Conservation (phyloP, 2,888 invertebrate species). For the Tineola bisselliella region DNA sequence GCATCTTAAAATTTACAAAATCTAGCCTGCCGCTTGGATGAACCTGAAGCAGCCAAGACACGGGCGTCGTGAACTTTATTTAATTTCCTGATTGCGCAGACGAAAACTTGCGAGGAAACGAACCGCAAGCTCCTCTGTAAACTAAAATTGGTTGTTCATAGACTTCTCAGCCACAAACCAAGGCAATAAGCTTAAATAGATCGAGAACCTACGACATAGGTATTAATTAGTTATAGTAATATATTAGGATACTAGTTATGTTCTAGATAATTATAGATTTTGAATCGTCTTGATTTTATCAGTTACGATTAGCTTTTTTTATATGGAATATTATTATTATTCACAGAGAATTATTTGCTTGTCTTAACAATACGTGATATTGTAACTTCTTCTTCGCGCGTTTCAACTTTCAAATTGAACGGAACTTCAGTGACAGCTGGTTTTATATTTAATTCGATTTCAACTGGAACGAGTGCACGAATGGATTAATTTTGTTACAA, state of each 20-base stretch:
- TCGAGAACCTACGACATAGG: background rate
- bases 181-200: background rate
- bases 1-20: background rate
- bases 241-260: too few relatives aligned
- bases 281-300: too few relatives aligned
- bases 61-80: conserved; percentile 37
- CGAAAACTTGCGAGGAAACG: conserved; percentile 29
- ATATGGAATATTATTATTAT: too few relatives aligned
- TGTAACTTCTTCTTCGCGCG: background rate
- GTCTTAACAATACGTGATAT: background rate
- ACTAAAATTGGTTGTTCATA: background rate
- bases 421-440: background rate
- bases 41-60: background rate
- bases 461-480: background rate
- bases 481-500: background rate
- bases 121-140: conserved; percentile 3
- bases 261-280: too few relatives aligned
- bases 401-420: background rate
- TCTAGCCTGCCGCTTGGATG: background rate
- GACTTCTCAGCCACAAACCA: background rate
- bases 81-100: conserved; percentile 47
- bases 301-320: too few relatives aligned
- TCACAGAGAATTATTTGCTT: too few relatives aligned
- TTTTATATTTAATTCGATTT: background rate
- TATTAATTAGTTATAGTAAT: too few relatives aligned